phyloP scores from a whole-genome alignment of 2,113 vertebrate genomes.

The Conger conger region DNA sequence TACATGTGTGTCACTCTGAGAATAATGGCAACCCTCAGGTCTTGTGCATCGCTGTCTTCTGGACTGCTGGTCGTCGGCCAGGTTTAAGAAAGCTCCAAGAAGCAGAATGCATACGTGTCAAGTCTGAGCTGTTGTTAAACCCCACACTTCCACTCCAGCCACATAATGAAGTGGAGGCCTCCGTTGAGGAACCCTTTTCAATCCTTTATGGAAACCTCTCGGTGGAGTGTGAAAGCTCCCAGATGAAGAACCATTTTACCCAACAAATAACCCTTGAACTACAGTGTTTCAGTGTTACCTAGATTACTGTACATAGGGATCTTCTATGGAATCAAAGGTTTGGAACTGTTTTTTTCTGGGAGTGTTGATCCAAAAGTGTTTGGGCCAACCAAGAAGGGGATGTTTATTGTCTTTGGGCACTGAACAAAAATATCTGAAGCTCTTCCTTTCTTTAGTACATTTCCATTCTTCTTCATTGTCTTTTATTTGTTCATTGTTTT shows the following conservation, averaged over 20 bases:
- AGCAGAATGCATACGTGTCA: not conserved
- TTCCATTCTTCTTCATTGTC: not conserved
- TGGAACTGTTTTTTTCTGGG: too few species aligned
- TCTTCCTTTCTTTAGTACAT: not conserved
- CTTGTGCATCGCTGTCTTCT: not conserved
- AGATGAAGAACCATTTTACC: too few species aligned
- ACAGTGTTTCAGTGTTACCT: too few species aligned
- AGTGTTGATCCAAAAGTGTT: not conserved
- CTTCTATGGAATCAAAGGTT: too few species aligned
- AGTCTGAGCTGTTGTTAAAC: not conserved
- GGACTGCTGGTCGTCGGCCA: not conserved
- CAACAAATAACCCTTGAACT: too few species aligned
- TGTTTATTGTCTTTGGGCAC: too few species aligned
- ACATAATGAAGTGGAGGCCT: not conserved
- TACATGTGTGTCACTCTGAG: conserved; percentile 32
- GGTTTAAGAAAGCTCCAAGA: not conserved
- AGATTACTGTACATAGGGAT: too few species aligned
- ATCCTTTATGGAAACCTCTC: too few species aligned
- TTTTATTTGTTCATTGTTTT: not conserved
- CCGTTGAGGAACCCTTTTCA: too few species aligned
- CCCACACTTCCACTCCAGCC: not conserved
- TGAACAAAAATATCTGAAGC: not conserved
- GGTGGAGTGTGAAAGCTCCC: too few species aligned
- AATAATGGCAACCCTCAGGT: conserved; percentile 28
- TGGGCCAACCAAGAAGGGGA: not conserved